Conservation (phyloP, 1,140 invertebrate species). For the Delia radicum region DNA sequence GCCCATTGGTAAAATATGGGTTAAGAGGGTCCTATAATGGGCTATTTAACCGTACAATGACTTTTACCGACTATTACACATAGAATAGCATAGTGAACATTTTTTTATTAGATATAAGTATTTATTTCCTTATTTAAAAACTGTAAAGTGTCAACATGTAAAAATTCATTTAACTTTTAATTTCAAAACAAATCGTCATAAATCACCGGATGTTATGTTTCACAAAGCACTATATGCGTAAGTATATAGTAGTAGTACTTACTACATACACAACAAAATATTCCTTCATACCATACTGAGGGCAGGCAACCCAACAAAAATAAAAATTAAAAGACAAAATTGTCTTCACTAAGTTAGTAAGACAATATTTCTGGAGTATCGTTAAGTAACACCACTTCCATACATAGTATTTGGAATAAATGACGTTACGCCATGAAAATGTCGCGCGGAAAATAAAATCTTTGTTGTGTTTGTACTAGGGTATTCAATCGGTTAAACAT, state of each 20-base stretch:
- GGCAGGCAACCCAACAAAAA: no score
- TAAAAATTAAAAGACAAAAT: neutral
- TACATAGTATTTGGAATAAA: neutral
- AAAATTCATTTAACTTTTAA: neutral
- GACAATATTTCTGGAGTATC: neutral
- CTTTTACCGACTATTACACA: no score
- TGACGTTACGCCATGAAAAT: conserved; percentile 19
- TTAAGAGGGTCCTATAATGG: no score
- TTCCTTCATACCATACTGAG: neutral
- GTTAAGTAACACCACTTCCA: neutral
- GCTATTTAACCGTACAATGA: no score
- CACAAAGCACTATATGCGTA: neutral
- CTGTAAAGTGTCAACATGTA: neutral
- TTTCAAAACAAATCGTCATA: conserved; percentile 23
- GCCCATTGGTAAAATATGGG: no score
- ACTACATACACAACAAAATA: no score
- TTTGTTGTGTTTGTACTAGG: neutral
- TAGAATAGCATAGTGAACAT: no score
- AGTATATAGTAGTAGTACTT: neutral
- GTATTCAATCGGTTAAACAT: no score
- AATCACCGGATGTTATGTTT: conserved; percentile 24
- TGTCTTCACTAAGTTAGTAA: conserved; percentile 11
- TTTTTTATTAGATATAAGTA: no score
- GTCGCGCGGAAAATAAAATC: conserved; percentile 12
- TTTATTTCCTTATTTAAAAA: neutral